Evolutionary conservation across 2,888 invertebrate species (phyloP), one percentile per base, ranked within the genome.

Genomic region (Drosophila vallismaia): DNA sequence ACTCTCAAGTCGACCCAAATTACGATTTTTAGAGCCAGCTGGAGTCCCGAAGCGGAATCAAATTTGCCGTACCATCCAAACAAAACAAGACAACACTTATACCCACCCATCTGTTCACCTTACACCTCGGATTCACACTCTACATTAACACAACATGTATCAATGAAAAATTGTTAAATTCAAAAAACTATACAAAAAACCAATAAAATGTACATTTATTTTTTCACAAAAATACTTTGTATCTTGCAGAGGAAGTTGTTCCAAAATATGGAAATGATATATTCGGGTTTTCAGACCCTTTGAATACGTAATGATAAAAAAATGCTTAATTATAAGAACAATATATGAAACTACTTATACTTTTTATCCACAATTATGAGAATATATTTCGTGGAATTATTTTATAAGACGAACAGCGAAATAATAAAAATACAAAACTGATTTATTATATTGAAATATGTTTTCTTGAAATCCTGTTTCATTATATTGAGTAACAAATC

Each of bases 131-230:
- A 63, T 63, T 33, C 50, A 24, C 46, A 29, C 48, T 68, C 48
- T 68, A 50, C 44, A 50, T 51, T 49, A 40, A 55, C 46, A 14
- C 19, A 19, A 8, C 7, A 49, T 69, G 68, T 45, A 54, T 28
- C 36, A 26, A 19, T 50, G 7, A 31, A 42, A 69, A 54, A 40
- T 64, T 67, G 40, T 70, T n/a, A 42, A 70, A 54, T 70, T 54
- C 12, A 28, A 67, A 57, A 56, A 36, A 26, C 33, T 28, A 19
- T 19, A 24, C 24, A 51, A 53, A 51, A 49, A 26, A 57, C 57
- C 50, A 68, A 67, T 40, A 66, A 66, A 69, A 58, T 53, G 58
- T 68, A 68, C 52, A 68, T 49, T 67, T 67, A 58, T 66, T 44
- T 68, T 68, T 68, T 67, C 19, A 44, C 29, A 68, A 36, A 53